Conservation (phyloP, 2,888 invertebrate genomes). For the Yponomeuta cagnagella region DNA sequence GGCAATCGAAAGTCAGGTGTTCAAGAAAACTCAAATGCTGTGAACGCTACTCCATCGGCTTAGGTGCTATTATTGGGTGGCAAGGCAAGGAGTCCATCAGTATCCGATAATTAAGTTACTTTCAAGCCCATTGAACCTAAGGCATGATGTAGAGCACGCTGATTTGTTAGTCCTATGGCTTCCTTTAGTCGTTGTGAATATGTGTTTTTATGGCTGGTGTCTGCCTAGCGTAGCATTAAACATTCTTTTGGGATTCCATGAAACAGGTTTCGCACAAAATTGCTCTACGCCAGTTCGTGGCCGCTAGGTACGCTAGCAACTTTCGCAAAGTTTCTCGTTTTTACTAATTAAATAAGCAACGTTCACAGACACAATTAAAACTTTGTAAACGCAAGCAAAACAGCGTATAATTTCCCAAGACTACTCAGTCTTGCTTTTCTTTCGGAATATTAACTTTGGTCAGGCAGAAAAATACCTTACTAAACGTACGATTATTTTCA, state of each 20-base stretch:
- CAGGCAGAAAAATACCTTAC: neutral
- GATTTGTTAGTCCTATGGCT: neutral
- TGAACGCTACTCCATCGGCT: neutral
- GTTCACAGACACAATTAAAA: neutral
- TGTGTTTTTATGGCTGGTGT: neutral
- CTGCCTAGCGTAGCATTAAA: neutral
- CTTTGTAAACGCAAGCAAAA: neutral
- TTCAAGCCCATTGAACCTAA: neutral
- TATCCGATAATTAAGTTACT: neutral
- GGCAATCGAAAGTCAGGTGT: neutral
- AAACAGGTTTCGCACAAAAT: slow-evolving; percentile 5
- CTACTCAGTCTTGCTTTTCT: neutral
- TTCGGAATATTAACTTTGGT: neutral
- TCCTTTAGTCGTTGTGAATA: neutral
- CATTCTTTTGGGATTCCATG: neutral
- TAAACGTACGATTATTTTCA: neutral
- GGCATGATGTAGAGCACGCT: neutral
- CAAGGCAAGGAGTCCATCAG: neutral
- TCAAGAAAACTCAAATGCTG: neutral
- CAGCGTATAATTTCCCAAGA: neutral
- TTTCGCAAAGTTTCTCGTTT: slow-evolving; percentile 1
- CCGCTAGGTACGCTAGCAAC: neutral
- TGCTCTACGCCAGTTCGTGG: neutral
- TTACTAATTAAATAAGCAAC: neutral
- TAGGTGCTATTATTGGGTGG: neutral